Evolutionary conservation across 2,888 invertebrate species (phyloP).

Genomic region (Thymelicus lineola): DNA sequence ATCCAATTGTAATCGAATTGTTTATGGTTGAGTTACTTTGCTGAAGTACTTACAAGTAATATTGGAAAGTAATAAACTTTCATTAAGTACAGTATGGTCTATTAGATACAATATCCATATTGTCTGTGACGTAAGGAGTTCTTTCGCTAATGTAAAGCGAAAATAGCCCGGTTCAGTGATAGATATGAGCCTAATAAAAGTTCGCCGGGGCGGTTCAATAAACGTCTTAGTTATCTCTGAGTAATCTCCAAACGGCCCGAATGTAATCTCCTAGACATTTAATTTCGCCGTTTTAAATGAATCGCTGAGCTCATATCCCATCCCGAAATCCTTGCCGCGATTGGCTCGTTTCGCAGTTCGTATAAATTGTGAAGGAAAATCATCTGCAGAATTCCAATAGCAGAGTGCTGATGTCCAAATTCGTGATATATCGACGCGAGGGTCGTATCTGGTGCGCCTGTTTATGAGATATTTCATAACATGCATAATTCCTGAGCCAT

Average conservation of each 20-base stretch:
- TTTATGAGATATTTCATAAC: constrained; percentile 82
- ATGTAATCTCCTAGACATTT: constrained; percentile 71
- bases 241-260: constrained; percentile 65
- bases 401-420: constrained; percentile 75
- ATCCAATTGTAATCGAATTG: not conserved
- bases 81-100: constrained; percentile 1
- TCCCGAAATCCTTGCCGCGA: constrained; percentile 59
- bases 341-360: constrained; percentile 59
- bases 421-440: constrained; percentile 76
- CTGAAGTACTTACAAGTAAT: constrained; percentile 8
- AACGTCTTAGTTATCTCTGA: constrained; percentile 65
- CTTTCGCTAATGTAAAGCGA: constrained; percentile 3
- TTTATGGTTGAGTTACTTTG: not conserved
- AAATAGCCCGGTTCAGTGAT: constrained; percentile 19
- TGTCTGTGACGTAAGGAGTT: not conserved
- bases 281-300: constrained; percentile 75
- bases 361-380: constrained; percentile 72
- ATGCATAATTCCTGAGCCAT: constrained; percentile 64
- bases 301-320: constrained; percentile 67
- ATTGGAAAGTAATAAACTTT: constrained; percentile 12
- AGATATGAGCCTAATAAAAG: constrained; percentile 57
- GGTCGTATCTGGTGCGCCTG: constrained; percentile 64
- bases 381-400: constrained; percentile 78
- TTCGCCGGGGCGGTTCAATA: constrained; percentile 64
- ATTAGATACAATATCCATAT: constrained; percentile 11